Evolutionary conservation across 1,140 invertebrate genomes (phyloP), one percentile per base, ranked within the genome.

Genomic region (Drosophila leontia): DNA sequence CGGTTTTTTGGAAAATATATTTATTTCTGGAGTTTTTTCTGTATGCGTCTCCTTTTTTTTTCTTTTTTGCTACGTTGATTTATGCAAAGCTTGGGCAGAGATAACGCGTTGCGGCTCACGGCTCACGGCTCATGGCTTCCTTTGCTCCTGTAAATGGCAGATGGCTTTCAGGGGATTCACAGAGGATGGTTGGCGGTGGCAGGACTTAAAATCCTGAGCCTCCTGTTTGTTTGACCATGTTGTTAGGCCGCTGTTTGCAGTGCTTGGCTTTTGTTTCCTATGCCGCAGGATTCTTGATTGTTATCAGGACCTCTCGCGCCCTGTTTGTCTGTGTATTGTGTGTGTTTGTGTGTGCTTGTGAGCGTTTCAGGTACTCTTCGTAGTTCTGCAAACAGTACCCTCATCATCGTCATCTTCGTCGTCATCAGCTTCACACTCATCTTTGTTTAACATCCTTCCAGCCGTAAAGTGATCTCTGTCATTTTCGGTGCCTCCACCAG

Each of bases 31-130:
- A 23, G 11, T 35, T 60, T 74, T 74, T 72, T 55, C 48, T 62
- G 51, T 74, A n/a, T 17, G 48, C 45, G 42, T 44, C 35, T 68
- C 32, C 29, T 47, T 69, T 57, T 23, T 17, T 11, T 37, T 77
- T 77, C 6, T 29, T 29, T 29, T 50, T 61, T 26, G 62, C 53
- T 53, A 74, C 83, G 84, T 83, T 88, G 83, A 87, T 87, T 87
- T 87, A 87, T 87, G 83, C 84, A 87, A 87, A 87, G 80, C 83
- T 79, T 77, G 65, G 63, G 69, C 77, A 72, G 41, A 87, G 83
- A 87, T 87, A 87, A 87, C 83, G 80, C 83, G 65, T 65, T 79
- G 83, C 69, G 82, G 75, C 58, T 76, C 71, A 78, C 69, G 82
- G 75, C 58, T 76, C 71, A 78, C 51, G 62, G 81, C 78, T 78